phyloP scores from a whole-genome alignment of 2,113 vertebrate genomes.

The Callithrix jacchus region DNA sequence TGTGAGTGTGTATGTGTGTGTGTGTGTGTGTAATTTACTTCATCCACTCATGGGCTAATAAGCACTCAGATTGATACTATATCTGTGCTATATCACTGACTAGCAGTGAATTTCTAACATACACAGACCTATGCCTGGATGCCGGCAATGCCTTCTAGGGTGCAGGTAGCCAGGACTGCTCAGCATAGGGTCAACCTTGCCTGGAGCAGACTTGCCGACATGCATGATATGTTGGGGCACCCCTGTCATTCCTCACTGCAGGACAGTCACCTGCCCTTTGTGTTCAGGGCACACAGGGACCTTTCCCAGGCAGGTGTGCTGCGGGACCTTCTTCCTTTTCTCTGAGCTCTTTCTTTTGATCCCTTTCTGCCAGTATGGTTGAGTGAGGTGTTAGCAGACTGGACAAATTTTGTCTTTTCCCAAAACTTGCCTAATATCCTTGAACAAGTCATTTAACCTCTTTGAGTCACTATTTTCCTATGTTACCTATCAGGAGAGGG shows the following conservation, averaged over 20 bases:
- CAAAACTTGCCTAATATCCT: background rate
- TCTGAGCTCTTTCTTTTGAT: background rate
- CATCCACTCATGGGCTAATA: too few relatives aligned
- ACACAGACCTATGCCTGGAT: background rate
- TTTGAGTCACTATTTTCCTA: background rate
- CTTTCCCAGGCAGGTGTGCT: background rate
- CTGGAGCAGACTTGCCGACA: background rate
- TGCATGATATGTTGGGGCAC: background rate
- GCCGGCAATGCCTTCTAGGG: background rate
- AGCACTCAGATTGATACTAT: too few relatives aligned
- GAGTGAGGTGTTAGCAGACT: background rate
- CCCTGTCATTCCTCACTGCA: background rate
- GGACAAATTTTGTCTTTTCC: background rate
- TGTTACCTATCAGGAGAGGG: background rate
- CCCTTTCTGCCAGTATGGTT: background rate
- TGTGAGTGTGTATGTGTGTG: too few relatives aligned
- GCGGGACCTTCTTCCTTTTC: background rate
- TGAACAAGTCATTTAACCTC: background rate
- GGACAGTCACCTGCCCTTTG: background rate
- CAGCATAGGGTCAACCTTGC: background rate
- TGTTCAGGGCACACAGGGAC: background rate
- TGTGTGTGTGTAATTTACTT: too few relatives aligned
- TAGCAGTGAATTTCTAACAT: background rate
- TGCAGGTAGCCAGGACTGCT: background rate
- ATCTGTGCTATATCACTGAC: background rate